phyloP scores from a whole-genome alignment of 64 coral and sea anemone species.

The Montipora cactus region DNA sequence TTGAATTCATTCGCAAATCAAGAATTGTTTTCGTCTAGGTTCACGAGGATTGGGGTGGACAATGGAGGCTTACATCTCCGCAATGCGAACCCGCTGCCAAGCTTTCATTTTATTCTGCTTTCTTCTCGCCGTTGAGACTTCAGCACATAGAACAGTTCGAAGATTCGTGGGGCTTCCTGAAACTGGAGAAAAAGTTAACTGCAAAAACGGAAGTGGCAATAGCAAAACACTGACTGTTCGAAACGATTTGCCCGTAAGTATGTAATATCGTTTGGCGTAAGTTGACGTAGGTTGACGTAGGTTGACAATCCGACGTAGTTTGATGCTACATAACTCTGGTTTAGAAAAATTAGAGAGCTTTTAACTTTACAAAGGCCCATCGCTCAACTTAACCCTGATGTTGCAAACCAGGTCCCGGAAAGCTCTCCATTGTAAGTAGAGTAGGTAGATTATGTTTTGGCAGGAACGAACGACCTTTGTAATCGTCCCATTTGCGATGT shows the following conservation, averaged over 20 bases:
- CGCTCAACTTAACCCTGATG: no score
- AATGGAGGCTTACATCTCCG: not conserved
- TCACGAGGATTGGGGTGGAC: not conserved
- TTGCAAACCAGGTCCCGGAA: no score
- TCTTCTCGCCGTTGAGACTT: not conserved
- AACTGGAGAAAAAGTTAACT: not conserved
- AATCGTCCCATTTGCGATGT: no score
- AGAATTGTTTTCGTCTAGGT: not conserved
- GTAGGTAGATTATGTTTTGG: no score
- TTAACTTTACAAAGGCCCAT: no score
- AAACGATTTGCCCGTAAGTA: slow-evolving; percentile 60
- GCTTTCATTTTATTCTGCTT: not conserved
- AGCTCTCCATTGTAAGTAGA: no score
- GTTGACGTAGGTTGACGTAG: no score
- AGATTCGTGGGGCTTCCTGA: slow-evolving; percentile 21
- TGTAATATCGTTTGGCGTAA: not conserved
- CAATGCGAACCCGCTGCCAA: not conserved
- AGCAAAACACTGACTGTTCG: slow-evolving; percentile 59
- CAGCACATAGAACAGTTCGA: not conserved
- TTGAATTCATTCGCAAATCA: not conserved
- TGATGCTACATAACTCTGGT: no score
- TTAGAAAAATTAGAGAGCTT: no score
- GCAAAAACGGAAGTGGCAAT: not conserved
- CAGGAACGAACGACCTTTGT: no score
- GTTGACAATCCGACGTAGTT: no score